These are phyloP conservation scores for Oryzias javanicus DNA, from an alignment of 2,113 vertebrate genomes.

Conservation along the genomic window DNA sequence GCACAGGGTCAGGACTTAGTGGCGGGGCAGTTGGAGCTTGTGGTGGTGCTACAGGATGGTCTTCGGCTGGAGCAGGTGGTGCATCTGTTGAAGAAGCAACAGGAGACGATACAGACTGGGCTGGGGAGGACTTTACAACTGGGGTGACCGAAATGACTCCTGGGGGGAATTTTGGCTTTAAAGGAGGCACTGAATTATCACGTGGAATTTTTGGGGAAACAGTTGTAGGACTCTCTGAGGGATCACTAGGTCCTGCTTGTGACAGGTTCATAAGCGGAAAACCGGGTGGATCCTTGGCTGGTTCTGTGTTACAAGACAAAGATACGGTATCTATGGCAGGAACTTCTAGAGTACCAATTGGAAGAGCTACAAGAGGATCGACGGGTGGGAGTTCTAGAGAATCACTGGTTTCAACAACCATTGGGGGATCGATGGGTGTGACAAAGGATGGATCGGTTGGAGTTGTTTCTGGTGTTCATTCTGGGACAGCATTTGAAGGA, in stretches of 20 bases:
- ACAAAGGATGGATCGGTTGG: constrained; percentile 32
- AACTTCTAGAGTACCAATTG: constrained; percentile 33
- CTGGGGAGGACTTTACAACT: constrained; percentile 61
- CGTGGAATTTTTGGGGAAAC: constrained; percentile 57
- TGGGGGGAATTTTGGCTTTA: constrained; percentile 30
- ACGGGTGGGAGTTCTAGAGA: constrained; percentile 44
- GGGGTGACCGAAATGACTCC: constrained; percentile 32
- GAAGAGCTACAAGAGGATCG: constrained; percentile 40
- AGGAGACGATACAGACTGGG: constrained; percentile 55
- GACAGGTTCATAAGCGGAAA: constrained; percentile 25
- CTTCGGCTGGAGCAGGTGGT: constrained; percentile 52
- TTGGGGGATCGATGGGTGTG: constrained; percentile 35
- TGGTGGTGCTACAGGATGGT: constrained; percentile 64
- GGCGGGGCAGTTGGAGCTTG: constrained; percentile 53
- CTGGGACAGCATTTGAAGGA: constrained; percentile 18
- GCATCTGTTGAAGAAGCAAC: constrained; percentile 53
- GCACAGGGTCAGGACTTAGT: constrained; percentile 66
- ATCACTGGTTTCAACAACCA: constrained; percentile 21
- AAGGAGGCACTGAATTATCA: constrained; percentile 29
- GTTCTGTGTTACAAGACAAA: constrained; percentile 39
- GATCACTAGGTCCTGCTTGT: constrained; percentile 30
- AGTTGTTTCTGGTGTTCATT: constrained; percentile 17
- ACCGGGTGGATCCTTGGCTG: constrained; percentile 25
- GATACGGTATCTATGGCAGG: constrained; percentile 43
- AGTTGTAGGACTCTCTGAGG: constrained; percentile 38